Conservation (phyloP, 1,140 invertebrate genomes). For the Drosophila pseudoobscura region DNA sequence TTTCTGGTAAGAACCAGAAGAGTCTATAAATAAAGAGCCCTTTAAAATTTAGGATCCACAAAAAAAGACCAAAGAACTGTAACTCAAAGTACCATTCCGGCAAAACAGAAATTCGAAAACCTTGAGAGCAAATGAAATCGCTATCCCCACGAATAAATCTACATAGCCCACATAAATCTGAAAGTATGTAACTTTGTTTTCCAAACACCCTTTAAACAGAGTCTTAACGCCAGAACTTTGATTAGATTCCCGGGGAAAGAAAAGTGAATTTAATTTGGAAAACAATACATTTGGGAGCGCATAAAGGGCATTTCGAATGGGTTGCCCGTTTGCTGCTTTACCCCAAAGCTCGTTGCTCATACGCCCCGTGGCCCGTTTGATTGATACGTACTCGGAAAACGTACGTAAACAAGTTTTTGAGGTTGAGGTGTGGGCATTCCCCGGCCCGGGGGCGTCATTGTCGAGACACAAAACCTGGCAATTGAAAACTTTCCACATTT, state of each 20-base stretch:
- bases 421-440: slow-evolving; percentile 12
- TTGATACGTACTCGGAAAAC: slow-evolving; percentile 52
- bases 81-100: no score
- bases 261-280: slow-evolving; percentile 31
- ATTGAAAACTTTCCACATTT: slow-evolving; percentile 63
- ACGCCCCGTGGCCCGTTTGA: slow-evolving; percentile 55
- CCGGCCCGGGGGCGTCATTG: slow-evolving; percentile 1
- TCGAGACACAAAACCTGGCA: slow-evolving; percentile 39
- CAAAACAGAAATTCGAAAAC: no score
- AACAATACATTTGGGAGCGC: slow-evolving; percentile 33
- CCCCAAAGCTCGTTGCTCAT: slow-evolving; percentile 12
- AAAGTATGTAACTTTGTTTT: slow-evolving; percentile 14
- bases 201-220: slow-evolving; percentile 7
- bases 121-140: not conserved
- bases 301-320: slow-evolving; percentile 10
- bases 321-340: slow-evolving; percentile 6
- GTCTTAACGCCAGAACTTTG: slow-evolving; percentile 19
- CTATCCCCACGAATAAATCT: slow-evolving; percentile 19
- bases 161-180: slow-evolving; percentile 35
- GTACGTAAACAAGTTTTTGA: slow-evolving; percentile 45
- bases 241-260: slow-evolving; percentile 30
- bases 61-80: no score
- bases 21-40: not conserved
- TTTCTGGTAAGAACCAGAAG: no score
- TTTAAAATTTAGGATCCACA: no score